These are phyloP conservation scores for Alca torda DNA, from an alignment of 2,797 vertebrate genomes.

Conservation along the genomic window DNA sequence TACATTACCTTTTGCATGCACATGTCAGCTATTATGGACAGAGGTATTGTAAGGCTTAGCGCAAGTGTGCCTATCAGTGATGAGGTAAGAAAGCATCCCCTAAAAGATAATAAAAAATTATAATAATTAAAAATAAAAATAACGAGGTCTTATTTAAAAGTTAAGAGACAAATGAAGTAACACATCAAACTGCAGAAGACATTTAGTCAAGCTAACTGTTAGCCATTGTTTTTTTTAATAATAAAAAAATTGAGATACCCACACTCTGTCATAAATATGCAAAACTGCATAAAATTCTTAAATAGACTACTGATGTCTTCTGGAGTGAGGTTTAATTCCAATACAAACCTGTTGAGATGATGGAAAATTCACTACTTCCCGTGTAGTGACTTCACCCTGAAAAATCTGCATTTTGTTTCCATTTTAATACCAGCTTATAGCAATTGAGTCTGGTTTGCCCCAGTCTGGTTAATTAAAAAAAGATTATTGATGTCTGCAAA, in stretches of 20 bases:
- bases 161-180: constrained; percentile 1
- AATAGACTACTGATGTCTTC: neutral
- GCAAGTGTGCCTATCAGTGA: constrained; percentile 95
- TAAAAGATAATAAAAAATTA: constrained; percentile 53
- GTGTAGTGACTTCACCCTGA: neutral
- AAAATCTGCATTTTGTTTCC: neutral
- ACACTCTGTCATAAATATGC: neutral
- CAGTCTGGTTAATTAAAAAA: neutral
- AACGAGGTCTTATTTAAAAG: neutral
- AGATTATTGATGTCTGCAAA: neutral
- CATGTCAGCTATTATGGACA: constrained; percentile 95
- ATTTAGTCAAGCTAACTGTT: neutral
- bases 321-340: neutral
- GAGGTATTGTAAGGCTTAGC: constrained; percentile 94
- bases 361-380: neutral
- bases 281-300: neutral
- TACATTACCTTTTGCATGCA: constrained; percentile 91
- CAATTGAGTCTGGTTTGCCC: neutral
- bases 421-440: neutral
- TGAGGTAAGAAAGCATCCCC: constrained; percentile 98
- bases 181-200: neutral
- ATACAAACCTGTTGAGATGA: neutral
- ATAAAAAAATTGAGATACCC: neutral
- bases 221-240: neutral
- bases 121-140: neutral